Evolutionary conservation across 1,140 invertebrate genomes (phyloP).

Genomic region (Papilio polyxenes): DNA sequence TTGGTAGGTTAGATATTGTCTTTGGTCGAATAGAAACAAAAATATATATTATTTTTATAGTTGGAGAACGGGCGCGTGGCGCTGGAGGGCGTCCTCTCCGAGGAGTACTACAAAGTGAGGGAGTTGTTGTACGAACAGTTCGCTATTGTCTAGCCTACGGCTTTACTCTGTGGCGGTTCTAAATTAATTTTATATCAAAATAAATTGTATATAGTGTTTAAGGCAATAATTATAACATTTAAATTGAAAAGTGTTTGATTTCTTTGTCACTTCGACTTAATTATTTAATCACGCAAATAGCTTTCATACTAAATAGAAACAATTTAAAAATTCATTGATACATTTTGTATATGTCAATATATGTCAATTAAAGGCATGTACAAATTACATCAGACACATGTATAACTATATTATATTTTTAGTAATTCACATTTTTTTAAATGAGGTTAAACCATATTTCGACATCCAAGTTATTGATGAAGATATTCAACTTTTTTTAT

Average conservation of each 20-base stretch:
- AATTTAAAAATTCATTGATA: too few species aligned
- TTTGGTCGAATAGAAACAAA: neutral
- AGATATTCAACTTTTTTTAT: too few species aligned
- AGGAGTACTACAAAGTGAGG: conserved; percentile 97
- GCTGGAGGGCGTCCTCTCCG: conserved; percentile 95
- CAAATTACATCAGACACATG: too few species aligned
- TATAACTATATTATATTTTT: too few species aligned
- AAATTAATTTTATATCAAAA: neutral
- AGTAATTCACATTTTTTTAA: too few species aligned
- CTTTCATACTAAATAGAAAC: too few species aligned
- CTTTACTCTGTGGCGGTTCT: neutral
- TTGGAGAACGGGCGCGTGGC: conserved; percentile 95
- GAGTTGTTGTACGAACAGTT: conserved; percentile 98
- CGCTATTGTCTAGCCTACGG: conserved; percentile 93
- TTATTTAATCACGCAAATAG: too few species aligned
- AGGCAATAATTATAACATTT: neutral
- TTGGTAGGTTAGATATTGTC: too few species aligned
- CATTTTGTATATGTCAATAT: too few species aligned
- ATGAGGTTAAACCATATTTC: too few species aligned
- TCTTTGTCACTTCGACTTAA: neutral
- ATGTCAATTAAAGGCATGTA: too few species aligned
- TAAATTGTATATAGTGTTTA: neutral
- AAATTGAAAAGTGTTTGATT: neutral
- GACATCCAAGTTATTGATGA: too few species aligned
- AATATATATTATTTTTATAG: conserved; percentile 81